Percentiles rank a stretch among this genome's conserved stretches.
phyloP scores from a whole-genome alignment of 2,797 vertebrate species.

The Sylvilagus floridanus region DNA sequence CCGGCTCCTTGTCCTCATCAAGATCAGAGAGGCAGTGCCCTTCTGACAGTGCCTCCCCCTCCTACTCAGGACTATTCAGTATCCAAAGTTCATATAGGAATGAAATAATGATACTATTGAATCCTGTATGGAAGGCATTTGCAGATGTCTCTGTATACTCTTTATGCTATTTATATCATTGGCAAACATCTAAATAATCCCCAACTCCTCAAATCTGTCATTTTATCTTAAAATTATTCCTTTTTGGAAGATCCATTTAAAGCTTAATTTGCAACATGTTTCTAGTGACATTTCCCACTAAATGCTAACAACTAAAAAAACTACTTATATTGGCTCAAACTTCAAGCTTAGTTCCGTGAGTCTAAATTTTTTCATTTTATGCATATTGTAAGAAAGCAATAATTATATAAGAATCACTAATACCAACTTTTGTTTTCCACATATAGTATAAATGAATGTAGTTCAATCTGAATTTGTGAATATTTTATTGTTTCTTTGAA shows the following conservation, averaged over 20 bases:
- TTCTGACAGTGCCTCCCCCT: fast-evolving
- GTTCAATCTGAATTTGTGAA: constrained; percentile 41
- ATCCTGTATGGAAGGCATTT: not conserved
- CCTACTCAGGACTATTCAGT: not conserved
- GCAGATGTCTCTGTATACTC: not conserved
- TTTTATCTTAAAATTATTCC: constrained; percentile 30
- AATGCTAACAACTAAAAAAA: constrained; percentile 47
- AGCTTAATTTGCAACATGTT: constrained; percentile 40
- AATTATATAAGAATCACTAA: not conserved
- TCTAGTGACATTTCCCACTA: not conserved
- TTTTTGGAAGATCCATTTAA: constrained; percentile 37
- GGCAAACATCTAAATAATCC: not conserved
- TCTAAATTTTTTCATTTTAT: constrained; percentile 53
- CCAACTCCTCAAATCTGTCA: not conserved
- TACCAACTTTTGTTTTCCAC: not conserved
- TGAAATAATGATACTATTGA: constrained; percentile 33
- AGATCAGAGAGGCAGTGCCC: not conserved
- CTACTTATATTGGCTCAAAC: not conserved
- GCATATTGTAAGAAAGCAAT: not conserved
- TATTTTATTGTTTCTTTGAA: constrained; percentile 45
- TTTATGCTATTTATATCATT: constrained; percentile 13
- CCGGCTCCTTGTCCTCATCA: not conserved
- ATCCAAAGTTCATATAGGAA: not conserved
- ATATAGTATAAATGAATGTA: not conserved
- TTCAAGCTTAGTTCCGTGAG: not conserved